Conservation (phyloP, 2,888 invertebrate genomes). For the Diaprepes abbreviatus region DNA sequence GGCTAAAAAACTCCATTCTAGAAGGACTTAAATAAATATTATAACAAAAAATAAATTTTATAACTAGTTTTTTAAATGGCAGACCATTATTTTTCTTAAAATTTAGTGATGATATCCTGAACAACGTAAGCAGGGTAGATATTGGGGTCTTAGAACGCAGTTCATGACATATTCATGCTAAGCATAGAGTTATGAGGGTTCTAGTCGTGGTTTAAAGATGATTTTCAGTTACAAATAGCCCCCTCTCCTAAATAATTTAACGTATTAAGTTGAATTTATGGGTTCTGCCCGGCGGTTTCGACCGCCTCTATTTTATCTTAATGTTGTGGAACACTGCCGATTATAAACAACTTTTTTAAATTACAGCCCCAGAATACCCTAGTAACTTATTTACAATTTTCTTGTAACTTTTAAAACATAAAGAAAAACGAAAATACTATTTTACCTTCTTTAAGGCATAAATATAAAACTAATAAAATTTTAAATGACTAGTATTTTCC, state of each 20-base stretch:
- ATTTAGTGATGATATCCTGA: not conserved
- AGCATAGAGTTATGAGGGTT: conserved; percentile 64
- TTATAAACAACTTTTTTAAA: conserved; percentile 21
- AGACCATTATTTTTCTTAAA: not conserved
- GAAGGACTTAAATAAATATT: no score
- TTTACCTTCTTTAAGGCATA: no score
- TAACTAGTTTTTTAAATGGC: not conserved
- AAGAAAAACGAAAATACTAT: no score
- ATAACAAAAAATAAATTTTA: no score
- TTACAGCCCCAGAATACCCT: not conserved
- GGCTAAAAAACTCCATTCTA: no score
- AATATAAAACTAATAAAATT: no score
- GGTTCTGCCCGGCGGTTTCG: conserved; percentile 15
- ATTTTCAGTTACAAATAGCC: conserved; percentile 66
- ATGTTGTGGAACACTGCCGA: conserved; percentile 12
- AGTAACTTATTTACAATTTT: not conserved
- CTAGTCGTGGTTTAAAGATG: conserved; percentile 63
- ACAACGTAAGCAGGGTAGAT: not conserved
- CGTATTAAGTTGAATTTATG: conserved; percentile 62
- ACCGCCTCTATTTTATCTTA: conserved; percentile 30
- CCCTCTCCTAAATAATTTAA: conserved; percentile 66
- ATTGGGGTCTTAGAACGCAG: conserved; percentile 10
- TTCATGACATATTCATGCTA: conserved; percentile 55
- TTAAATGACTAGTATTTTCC: no score
- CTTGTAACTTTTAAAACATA: no score